Base-by-base conservation (phyloP, 2,797 vertebrate species). In the Eleutherodactylus coqui region DNA sequence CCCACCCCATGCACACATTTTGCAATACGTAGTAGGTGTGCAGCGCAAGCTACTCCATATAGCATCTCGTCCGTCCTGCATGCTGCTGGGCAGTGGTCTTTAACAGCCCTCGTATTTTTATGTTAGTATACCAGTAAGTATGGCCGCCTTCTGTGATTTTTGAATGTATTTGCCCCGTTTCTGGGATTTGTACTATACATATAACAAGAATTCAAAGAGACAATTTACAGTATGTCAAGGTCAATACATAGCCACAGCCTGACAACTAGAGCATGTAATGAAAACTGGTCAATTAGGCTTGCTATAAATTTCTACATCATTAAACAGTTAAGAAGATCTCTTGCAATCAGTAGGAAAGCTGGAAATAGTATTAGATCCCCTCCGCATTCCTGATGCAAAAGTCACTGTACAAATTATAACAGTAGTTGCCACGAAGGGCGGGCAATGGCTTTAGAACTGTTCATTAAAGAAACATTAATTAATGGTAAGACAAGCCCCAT, bases 201-300 rank as follows among this genome's bases (percentile, higher is more conserved):
- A 36, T 69, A 36, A 69, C 34, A 67, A 69, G 64, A 38, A 69
- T 36, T 69, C 17, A 3, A 38, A 36, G 1, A 36, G 34, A 69
- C 64, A 27, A 60, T 60, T 60, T 69, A n/a, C n/a, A n/a, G n/a
- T n/a, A 69, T 36, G 64, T 69, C 64, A 69, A 69, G 60, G 60
- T 78, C 75, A 85, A 85, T 47, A 34, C 24, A 67, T 62, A 75
- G n/a, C 32, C 55, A 38, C 19, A 58, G 34, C 45, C 82, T 45
- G 69, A 43, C 53, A 60, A 75, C 70, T 75, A 84, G 82, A 84
- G 53, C 55, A 47, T 75, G 72, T 84, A 84, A 75, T 75, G 41
- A 75, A 82, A 84, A 45, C 1, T 24, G 24, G 38, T 55, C 72
- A 62, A 55, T 58, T 62, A 62, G 29, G n/a, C 19, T 24, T 62